Evolutionary conservation across 2,113 vertebrate genomes (phyloP), one percentile per base, ranked within the genome.

Genomic region (Colinus virginianus): DNA sequence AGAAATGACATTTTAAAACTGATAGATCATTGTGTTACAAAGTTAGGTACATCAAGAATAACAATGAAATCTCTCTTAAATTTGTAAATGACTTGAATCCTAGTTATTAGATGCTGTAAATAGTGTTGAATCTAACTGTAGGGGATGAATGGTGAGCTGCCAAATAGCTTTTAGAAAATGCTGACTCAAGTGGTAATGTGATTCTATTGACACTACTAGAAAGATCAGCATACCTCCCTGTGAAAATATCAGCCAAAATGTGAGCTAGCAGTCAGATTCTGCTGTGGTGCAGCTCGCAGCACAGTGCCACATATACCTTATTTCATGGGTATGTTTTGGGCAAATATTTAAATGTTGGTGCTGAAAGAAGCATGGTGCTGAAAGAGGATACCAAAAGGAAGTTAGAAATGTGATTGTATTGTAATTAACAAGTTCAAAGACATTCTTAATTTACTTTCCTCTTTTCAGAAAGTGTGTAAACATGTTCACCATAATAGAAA

Each of bases 141-240:
- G 93, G 55, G 71, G 82, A 93, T 69, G 88, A 91, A 68, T 80
- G 62, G 74, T 84, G 80, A 90, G 84, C 93, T 95, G 93, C 94
- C 91, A 95, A 87, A 95, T 18, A 95, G 93, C 93, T 92, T 45
- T 77, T 85, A 90, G 78, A 92, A 96, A 94, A 94, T 56, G 95
- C 94, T 95, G 95, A 96, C 88, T 94, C 38, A 11, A 70, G 93
- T 91, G 91, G 95, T 96, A 96, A 96, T 90, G 91, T 64, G 95
- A 96, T 81, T 91, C 96, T 88, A 61, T 75, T 95, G 96, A 96
- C 95, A 85, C 95, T 90, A 85, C 96, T 83, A 91, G 94, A 95
- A 95, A 94, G 96, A 95, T 95, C 95, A 95, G 89, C 90, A 90
- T 93, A 84, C 61, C 84, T 93, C 74, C 88, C 90, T 42, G 4